Conservation (phyloP, 1,140 invertebrate species). For the Cepaea nemoralis region DNA sequence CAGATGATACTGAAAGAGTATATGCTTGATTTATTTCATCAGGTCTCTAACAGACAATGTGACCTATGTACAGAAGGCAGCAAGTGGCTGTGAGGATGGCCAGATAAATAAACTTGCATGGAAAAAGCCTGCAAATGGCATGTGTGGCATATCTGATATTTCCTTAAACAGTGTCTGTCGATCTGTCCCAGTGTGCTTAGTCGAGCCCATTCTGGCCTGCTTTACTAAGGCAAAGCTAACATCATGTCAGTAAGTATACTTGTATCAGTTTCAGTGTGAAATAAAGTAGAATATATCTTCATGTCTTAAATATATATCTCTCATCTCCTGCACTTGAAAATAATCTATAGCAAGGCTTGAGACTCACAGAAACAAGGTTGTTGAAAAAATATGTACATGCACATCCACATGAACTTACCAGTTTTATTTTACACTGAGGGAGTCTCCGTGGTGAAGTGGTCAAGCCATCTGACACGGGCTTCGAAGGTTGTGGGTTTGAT, state of each 20-base stretch:
- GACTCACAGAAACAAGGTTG: too few species aligned
- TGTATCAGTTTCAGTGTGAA: background rate
- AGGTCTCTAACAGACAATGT: conserved; percentile 18
- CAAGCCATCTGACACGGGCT: too few species aligned
- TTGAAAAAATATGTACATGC: too few species aligned
- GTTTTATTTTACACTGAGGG: too few species aligned
- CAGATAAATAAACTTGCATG: background rate
- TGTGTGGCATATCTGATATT: background rate
- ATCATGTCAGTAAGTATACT: conserved; percentile 8
- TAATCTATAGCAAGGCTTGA: too few species aligned
- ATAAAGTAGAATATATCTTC: too few species aligned
- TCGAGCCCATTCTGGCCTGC: background rate
- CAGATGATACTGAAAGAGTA: too few species aligned
- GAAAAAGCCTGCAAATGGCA: background rate
- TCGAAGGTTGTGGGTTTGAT: too few species aligned
- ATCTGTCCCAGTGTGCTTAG: background rate
- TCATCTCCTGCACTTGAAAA: too few species aligned
- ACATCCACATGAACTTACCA: too few species aligned
- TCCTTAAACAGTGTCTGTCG: conserved; percentile 16
- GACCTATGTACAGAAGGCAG: background rate
- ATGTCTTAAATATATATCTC: too few species aligned
- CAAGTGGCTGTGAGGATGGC: conserved; percentile 17
- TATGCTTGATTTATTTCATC: background rate
- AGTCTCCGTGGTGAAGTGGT: too few species aligned
- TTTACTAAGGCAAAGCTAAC: background rate